Evolutionary conservation across 92 coral and sea anemone genomes (phyloP), one percentile per base, ranked within the genome.

Genomic region (Phenganax subtilis): DNA sequence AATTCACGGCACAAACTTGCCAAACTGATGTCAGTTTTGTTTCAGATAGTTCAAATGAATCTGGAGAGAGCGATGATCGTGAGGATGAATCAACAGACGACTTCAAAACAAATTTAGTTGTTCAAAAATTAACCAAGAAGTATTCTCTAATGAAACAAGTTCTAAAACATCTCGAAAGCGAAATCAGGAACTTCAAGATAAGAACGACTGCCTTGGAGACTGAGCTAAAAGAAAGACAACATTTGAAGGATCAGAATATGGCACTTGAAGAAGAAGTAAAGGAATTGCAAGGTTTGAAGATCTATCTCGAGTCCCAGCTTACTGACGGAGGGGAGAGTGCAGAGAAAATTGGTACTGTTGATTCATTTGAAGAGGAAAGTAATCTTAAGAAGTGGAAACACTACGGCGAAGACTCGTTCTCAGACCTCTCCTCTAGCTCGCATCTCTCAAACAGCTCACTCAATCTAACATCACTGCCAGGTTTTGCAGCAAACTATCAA

Each of bases 241-340:
- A 17, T 62, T 54, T 79, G 65, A 66, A 68, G 75, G 90, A 87
- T 56, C 66, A 73, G 57, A 30, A 31, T 25, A n/a, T 12, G 64
- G n/a, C 75, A 8, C 14, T 55, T 7, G 71, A 67, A 11, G 75
- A 66, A 12, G 88, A 75, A 60, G 80, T 55, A 10, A 79, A 79
- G 30, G 83, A 86, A 9, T 64, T 86, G 44, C 80, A 86, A 86
- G 89, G 85, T 11, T 76, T 86, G 79, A 86, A 86, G 83, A 86
- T 77, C 15, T 82, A 71, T 57, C 76, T 86, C 72, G 66, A 69
- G 55, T 82, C 84, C 8, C 81, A 79, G 51, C 65, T 79, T 14
- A 74, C 62, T 5, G 83, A 79, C 30, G 83, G 60, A 15, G 71
- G 82, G 8, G 73, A 63, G 17, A 29, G 57, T 15, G 74, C 25